These are phyloP conservation scores for Cryptotis parvus DNA, from an alignment of 2,113 vertebrate species.

Conservation along the genomic window DNA sequence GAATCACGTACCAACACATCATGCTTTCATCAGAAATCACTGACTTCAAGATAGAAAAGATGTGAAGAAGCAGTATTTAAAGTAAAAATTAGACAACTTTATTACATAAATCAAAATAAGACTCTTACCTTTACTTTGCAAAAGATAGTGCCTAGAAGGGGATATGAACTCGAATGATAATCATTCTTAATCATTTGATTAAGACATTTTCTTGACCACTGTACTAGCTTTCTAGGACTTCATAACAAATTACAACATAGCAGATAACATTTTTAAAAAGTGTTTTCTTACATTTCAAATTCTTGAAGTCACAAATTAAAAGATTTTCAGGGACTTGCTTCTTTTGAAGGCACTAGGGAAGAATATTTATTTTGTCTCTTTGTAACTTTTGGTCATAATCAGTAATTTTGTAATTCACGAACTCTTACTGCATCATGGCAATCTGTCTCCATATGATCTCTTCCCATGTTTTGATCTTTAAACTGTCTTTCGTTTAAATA, in stretches of 20 bases:
- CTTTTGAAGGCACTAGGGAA: neutral
- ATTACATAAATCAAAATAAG: conserved; percentile 49
- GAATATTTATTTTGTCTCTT: neutral
- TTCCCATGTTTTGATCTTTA: neutral
- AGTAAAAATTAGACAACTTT: neutral
- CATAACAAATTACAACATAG: neutral
- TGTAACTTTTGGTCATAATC: neutral
- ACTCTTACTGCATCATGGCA: neutral
- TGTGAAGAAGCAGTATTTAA: conserved; percentile 46
- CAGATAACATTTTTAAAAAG: too few relatives aligned
- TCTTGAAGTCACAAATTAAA: neutral
- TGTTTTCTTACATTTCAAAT: too few relatives aligned
- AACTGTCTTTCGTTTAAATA: neutral
- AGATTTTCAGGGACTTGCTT: neutral
- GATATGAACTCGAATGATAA: neutral
- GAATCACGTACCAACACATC: conserved; percentile 24
- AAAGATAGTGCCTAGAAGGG: neutral
- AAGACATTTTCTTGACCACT: neutral
- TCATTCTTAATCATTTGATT: neutral
- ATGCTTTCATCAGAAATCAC: conserved; percentile 41
- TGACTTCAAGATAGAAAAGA: conserved; percentile 34
- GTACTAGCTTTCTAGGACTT: neutral
- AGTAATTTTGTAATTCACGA: too few relatives aligned
- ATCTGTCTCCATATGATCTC: neutral
- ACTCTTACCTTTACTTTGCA: neutral